Conservation (phyloP, 2,113 vertebrate species). For the Murina feae region DNA sequence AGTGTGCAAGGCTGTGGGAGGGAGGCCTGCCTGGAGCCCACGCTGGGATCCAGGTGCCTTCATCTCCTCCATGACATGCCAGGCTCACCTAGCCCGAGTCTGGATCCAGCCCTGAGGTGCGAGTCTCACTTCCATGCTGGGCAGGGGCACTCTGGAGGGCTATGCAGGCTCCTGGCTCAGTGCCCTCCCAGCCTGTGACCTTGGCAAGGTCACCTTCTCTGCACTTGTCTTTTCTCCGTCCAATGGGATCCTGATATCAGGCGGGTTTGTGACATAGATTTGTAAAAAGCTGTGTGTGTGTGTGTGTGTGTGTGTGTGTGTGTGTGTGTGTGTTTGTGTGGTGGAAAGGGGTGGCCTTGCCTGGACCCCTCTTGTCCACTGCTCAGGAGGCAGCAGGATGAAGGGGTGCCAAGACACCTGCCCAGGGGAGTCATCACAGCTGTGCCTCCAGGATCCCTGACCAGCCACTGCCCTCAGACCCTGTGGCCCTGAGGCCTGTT, state of each 20-base stretch:
- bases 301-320: background rate
- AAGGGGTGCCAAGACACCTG: background rate
- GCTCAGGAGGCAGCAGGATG: background rate
- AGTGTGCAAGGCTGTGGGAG: background rate
- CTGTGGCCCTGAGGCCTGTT: background rate
- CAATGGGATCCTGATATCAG: background rate
- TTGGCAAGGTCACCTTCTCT: constrained; percentile 20
- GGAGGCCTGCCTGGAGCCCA: background rate
- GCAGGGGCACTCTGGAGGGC: background rate
- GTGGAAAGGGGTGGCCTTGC: background rate
- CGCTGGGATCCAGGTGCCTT: background rate
- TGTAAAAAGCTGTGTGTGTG: background rate
- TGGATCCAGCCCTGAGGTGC: background rate
- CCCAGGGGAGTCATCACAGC: background rate
- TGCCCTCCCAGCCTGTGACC: background rate
- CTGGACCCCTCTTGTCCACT: background rate
- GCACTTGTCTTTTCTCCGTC: background rate
- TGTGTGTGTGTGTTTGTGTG: background rate
- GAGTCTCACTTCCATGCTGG: background rate
- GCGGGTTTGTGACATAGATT: background rate
- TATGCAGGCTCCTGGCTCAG: background rate
- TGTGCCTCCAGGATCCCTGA: background rate
- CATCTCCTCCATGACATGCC: background rate
- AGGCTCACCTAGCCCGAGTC: background rate
- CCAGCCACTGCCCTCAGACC: background rate